These are phyloP conservation scores for Procambarus virginalis DNA, from an alignment of 1,140 invertebrate species.

Conservation along the genomic window DNA sequence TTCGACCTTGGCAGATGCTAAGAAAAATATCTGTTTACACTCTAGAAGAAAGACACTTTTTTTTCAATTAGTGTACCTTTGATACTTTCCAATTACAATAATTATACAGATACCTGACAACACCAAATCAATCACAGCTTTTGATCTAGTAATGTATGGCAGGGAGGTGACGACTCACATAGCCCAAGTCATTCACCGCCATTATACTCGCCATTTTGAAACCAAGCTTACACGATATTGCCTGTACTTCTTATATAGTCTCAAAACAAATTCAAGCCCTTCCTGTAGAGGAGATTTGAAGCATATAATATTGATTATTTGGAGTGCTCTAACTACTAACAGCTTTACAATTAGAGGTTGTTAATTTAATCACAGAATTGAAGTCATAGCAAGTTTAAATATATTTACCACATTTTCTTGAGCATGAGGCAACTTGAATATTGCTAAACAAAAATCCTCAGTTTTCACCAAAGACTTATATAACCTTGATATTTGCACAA, in stretches of 20 bases:
- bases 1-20: too few species aligned
- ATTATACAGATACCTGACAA: background rate
- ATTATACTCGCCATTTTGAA: too few species aligned
- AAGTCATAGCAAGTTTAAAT: background rate
- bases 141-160: background rate
- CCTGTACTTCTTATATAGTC: too few species aligned
- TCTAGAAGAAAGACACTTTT: too few species aligned
- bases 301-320: too few species aligned
- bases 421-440: background rate
- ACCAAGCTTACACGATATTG: too few species aligned
- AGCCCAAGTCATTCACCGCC: too few species aligned
- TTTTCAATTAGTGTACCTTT: background rate
- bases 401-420: background rate
- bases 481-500: background rate
- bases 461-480: background rate
- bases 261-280: too few species aligned
- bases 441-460: background rate
- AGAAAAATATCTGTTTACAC: too few species aligned
- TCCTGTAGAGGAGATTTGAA: too few species aligned
- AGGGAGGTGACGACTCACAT: too few species aligned
- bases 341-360: background rate
- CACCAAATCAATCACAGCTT: background rate
- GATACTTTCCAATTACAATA: background rate
- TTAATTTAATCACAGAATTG: background rate
- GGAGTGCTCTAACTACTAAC: slow-evolving; percentile 1